These are phyloP conservation scores for Cephus runcator DNA, from an alignment of 2,888 invertebrate species.

Conservation along the genomic window DNA sequence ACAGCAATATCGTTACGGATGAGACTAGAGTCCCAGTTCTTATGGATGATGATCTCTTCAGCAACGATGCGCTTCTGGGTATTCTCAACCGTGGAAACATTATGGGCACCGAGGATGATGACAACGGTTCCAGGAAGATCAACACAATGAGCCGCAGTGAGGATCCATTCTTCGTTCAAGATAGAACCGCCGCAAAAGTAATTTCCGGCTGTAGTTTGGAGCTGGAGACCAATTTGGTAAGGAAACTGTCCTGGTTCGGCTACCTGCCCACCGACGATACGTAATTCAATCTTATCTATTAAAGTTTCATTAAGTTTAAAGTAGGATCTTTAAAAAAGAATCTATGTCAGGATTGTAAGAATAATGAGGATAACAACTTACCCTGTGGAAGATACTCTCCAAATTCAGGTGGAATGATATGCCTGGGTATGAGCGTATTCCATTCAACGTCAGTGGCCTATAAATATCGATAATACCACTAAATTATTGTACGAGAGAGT, in stretches of 20 bases:
- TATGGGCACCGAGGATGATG: constrained; percentile 24
- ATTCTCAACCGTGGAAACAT: constrained; percentile 5
- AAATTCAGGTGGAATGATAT: not conserved
- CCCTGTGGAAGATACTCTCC: not conserved
- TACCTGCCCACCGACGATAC: constrained; percentile 7
- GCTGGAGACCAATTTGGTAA: constrained; percentile 10
- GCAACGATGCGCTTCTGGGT: constrained; percentile 15
- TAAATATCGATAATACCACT: not conserved
- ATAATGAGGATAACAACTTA: not conserved
- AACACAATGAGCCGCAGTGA: constrained; percentile 18
- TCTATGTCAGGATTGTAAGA: not conserved
- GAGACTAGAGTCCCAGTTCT: not conserved
- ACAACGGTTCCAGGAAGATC: constrained; percentile 6
- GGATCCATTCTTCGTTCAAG: constrained; percentile 13
- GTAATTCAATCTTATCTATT: not conserved
- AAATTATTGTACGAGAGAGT: not conserved
- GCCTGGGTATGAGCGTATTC: not conserved
- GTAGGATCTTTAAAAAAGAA: not conserved
- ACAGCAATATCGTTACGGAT: constrained; percentile 41
- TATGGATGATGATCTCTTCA: constrained; percentile 27
- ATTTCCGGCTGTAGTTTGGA: not conserved
- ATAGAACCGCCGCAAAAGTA: constrained; percentile 16
- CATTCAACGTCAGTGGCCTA: not conserved
- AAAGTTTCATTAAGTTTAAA: not conserved
- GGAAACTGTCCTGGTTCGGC: constrained; percentile 18